A percentile compares a stretch with the other conserved stretches of the same genome.
Conservation (phyloP, 2,797 vertebrate genomes). For the Trematomus bernacchii region DNA sequence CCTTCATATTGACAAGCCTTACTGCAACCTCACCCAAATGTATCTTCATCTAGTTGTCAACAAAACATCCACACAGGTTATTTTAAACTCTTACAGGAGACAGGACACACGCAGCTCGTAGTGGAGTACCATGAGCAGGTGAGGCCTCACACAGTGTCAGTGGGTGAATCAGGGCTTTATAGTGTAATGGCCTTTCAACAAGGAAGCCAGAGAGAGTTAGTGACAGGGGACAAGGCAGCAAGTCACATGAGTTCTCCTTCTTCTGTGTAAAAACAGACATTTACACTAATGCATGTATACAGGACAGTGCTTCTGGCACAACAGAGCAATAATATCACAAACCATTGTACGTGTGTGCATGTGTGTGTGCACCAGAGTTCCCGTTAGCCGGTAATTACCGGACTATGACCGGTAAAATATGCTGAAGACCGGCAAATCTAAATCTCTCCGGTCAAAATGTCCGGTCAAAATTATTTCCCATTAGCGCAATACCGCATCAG, state of each 20-base stretch:
- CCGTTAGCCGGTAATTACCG: no score
- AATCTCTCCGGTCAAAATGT: no score
- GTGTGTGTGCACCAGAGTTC: not conserved
- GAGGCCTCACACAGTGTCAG: conserved; percentile 52
- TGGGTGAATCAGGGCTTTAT: conserved; percentile 39
- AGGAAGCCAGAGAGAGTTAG: conserved; percentile 27
- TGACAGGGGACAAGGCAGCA: conserved; percentile 47
- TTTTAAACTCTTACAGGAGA: not conserved
- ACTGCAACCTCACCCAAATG: not conserved
- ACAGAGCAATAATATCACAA: conserved; percentile 56
- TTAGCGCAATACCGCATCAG: no score
- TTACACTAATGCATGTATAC: conserved; percentile 52
- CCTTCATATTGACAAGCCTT: not conserved
- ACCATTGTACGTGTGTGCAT: conserved; percentile 16
- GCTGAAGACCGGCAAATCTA: no score
- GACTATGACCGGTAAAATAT: no score
- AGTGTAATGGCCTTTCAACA: conserved; percentile 43
- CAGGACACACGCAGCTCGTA: not conserved
- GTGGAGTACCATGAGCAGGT: conserved; percentile 36
- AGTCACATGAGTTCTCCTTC: conserved; percentile 26
- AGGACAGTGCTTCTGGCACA: conserved; percentile 54
- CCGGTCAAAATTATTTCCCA: no score
- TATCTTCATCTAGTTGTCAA: conserved; percentile 7
- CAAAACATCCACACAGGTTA: not conserved
- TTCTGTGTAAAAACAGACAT: conserved; percentile 41